Evolutionary conservation across 2,113 vertebrate genomes (phyloP).

Genomic region (Poeciliopsis occidentalis): DNA sequence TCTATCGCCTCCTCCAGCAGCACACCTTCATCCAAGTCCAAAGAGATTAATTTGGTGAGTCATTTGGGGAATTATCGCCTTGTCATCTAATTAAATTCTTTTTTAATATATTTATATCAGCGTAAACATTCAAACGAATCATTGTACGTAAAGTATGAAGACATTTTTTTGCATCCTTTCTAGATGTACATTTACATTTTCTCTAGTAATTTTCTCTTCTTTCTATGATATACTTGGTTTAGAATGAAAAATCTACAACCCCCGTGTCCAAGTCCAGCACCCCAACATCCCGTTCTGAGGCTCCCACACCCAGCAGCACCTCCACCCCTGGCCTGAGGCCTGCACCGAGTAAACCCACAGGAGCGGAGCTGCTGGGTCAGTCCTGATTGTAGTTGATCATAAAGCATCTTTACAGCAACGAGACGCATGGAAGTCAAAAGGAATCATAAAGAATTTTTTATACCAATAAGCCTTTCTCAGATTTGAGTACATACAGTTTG

Average conservation of each 20-base stretch:
- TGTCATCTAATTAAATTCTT: conserved; percentile 31
- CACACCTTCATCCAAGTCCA: conserved; percentile 95
- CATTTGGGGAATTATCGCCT: conserved; percentile 16
- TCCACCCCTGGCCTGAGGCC: conserved; percentile 88
- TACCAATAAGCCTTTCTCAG: background rate
- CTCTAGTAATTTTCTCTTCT: background rate
- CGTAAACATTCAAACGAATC: background rate
- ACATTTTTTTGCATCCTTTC: background rate
- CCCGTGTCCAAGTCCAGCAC: conserved; percentile 94
- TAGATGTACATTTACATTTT: too few relatives aligned
- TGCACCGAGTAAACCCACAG: conserved; percentile 82
- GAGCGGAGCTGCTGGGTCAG: conserved; percentile 85
- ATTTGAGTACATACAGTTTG: background rate
- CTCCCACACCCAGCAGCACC: conserved; percentile 90
- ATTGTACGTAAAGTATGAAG: background rate
- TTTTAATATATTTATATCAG: conserved; percentile 19
- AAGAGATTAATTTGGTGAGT: conserved; percentile 89
- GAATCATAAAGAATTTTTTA: background rate
- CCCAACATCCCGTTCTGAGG: conserved; percentile 90
- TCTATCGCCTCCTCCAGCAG: conserved; percentile 95
- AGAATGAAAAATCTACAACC: conserved; percentile 96
- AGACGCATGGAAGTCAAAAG: background rate
- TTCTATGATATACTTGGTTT: conserved; percentile 9
- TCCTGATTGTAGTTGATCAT: background rate
- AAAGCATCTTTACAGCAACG: background rate